Evolutionary conservation across 2,797 vertebrate genomes (phyloP), one percentile per base, ranked within the genome.

Genomic region (Rhabdomys pumilio): DNA sequence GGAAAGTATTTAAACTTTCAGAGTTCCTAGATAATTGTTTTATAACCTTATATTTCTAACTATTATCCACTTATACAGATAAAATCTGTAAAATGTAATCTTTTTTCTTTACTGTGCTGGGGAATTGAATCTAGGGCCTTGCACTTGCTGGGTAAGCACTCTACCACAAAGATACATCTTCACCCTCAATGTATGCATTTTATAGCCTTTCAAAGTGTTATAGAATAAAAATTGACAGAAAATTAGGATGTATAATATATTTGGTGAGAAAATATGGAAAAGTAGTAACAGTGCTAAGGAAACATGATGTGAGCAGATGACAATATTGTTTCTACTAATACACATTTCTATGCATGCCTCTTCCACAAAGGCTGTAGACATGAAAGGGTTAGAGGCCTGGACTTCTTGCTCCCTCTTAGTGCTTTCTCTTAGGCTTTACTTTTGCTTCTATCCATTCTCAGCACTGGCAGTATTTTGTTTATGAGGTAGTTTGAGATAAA

Each of bases 401-500:
- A 31, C 67, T 3, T 6, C 34, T 83, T 95, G 3, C 38, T 84
- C 94, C 44, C 22, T 41, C 82, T 65, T 47, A 20, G 26, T 47
- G 26, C 2, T 47, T 53, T 94, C 91, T 96, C 53, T 76, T 61
- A 34, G 61, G 76, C 63, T 91, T 91, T 75, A 12, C 82, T 63
- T 65, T 84, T 84, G 17, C 26, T 80, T 94, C 59, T 53, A 8
- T 89, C n/a, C 31, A 88, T 93, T 31, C 44, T 94, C 44, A 91
- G 17, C 69, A 90, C 41, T 79, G 55, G 50, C 50, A 75, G 47
- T 47, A 89, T 85, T 83, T 83, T 83, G 50, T 86, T 89, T 91
- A 14, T 89, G 69, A 95, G 67, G 22, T 87, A 87, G 84, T 81
- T 63, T 69, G 81, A 92, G 3, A 89, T 89, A 19, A 91, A 79